Conservation (phyloP, 2,888 invertebrate genomes). For the Ophion obscuratus region DNA sequence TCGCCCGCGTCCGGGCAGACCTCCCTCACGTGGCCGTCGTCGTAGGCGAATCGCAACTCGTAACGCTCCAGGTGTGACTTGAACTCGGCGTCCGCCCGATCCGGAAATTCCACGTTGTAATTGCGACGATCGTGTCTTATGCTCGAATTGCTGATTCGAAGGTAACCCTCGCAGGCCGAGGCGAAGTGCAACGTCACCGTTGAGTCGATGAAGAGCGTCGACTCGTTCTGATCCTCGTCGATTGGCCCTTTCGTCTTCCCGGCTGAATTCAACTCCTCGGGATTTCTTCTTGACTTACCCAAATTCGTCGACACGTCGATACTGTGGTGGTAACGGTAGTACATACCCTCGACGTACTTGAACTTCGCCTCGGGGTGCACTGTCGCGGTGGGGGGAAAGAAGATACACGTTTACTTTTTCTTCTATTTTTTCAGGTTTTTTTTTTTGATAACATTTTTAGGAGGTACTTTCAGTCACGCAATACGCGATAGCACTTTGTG, state of each 20-base stretch:
- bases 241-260: background rate
- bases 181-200: constrained; percentile 88
- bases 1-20: constrained; percentile 92
- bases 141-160: constrained; percentile 87
- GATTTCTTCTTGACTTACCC: constrained; percentile 64
- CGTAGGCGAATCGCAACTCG: constrained; percentile 89
- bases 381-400: constrained; percentile 46
- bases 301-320: constrained; percentile 88
- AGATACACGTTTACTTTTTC: background rate
- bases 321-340: constrained; percentile 90
- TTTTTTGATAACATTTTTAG: background rate
- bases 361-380: constrained; percentile 87
- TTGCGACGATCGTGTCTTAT: constrained; percentile 87
- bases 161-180: constrained; percentile 89
- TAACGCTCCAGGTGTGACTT: constrained; percentile 82
- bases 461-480: no score
- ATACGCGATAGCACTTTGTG: no score
- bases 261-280: background rate
- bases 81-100: constrained; percentile 78
- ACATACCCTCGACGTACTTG: constrained; percentile 86
- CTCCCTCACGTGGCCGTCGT: constrained; percentile 93
- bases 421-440: background rate
- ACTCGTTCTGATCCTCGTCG: constrained; percentile 85
- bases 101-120: constrained; percentile 80
- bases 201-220: constrained; percentile 88